phyloP scores from a whole-genome alignment of 2,113 vertebrate species.

The Geococcyx californianus region DNA sequence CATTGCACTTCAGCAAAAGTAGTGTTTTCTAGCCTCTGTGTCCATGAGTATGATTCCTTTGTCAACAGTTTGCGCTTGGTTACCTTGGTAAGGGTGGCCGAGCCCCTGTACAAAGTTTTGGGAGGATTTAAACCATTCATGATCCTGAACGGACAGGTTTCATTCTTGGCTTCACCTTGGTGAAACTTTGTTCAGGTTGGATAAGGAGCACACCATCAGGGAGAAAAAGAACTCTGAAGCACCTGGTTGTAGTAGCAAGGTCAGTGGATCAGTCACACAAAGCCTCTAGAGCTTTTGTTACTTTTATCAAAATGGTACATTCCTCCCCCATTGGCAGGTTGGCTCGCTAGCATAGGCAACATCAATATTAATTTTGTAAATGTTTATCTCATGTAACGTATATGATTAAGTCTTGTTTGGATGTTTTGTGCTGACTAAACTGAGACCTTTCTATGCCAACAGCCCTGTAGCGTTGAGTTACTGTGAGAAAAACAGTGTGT shows the following conservation, averaged over 20 bases:
- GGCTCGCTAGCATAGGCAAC: neutral
- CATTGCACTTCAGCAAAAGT: neutral
- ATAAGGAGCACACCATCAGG: neutral
- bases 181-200: neutral
- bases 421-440: constrained; percentile 51
- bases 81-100: neutral
- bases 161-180: neutral
- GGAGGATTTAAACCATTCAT: neutral
- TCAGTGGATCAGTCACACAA: neutral
- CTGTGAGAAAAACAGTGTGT: constrained; percentile 30
- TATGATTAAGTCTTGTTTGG: constrained; percentile 43
- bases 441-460: constrained; percentile 27
- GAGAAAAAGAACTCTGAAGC: neutral
- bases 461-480: constrained; percentile 18
- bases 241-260: neutral
- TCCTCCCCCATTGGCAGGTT: constrained; percentile 4
- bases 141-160: neutral
- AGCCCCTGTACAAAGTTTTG: neutral
- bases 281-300: constrained; percentile 2
- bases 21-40: neutral
- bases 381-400: constrained; percentile 56
- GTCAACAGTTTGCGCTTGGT: neutral
- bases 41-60: neutral
- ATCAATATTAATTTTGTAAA: constrained; percentile 57
- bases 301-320: neutral